These are phyloP conservation scores for human (Homo sapiens) DNA, from an alignment of 2,113 vertebrate genomes.

Conservation along the genomic window DNA sequence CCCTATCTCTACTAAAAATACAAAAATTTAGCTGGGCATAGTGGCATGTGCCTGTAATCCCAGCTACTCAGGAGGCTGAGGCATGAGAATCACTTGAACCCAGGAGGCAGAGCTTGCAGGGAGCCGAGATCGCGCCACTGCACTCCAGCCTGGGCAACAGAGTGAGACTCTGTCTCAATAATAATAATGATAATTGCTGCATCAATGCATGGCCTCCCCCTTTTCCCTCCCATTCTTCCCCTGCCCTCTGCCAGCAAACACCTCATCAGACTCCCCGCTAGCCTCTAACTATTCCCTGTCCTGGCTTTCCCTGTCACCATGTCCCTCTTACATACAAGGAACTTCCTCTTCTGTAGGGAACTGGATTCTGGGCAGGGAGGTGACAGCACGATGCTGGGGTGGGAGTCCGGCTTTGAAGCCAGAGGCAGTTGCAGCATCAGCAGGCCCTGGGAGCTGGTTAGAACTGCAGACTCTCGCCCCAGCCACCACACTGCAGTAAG, in stretches of 20 bases:
- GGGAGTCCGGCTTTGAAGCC: neutral
- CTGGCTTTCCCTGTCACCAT: neutral
- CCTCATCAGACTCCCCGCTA: neutral
- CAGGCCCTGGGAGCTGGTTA: too few species aligned
- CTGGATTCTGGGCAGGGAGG: neutral
- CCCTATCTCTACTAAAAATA: too few species aligned
- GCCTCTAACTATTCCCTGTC: neutral
- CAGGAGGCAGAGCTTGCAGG: too few species aligned
- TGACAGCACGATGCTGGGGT: accelerated
- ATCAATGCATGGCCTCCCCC: neutral
- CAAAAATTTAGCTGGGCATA: too few species aligned
- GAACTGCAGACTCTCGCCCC: neutral
- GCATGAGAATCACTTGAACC: too few species aligned
- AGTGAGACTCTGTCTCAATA: too few species aligned
- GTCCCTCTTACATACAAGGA: neutral
- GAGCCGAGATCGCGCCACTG: too few species aligned
- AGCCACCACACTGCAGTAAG: neutral
- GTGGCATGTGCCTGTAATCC: too few species aligned
- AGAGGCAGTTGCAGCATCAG: neutral
- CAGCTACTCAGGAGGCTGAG: too few species aligned
- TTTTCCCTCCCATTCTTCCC: neutral
- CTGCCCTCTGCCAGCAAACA: neutral
- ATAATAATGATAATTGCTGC: neutral
- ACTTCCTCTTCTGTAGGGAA: neutral
- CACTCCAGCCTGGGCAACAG: too few species aligned